Evolutionary conservation across 2,113 vertebrate species (phyloP).

Genomic region (Ivindomyrus marchei): DNA sequence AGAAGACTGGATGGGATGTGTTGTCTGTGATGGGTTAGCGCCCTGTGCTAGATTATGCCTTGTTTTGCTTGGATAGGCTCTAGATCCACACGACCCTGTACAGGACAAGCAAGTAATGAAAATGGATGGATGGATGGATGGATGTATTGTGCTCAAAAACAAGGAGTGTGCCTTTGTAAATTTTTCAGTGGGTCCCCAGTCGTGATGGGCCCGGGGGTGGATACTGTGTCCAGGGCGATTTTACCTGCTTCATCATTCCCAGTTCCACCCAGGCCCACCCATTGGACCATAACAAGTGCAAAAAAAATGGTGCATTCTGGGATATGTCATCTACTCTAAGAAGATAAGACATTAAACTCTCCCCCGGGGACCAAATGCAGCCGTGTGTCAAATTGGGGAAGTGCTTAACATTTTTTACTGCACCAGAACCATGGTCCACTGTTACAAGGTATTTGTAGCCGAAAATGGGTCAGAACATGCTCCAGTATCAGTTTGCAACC

Average conservation of each 20-base stretch:
- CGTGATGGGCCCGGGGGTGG: not conserved
- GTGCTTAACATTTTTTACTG: not conserved
- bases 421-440: not conserved
- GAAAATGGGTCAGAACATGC: not conserved
- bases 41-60: not conserved
- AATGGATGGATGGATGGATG: not conserved
- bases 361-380: not conserved
- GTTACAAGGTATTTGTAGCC: not conserved
- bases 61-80: not conserved
- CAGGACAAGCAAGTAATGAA: not conserved
- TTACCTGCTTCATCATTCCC: not conserved
- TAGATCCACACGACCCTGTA: not conserved
- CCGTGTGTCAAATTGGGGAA: not conserved
- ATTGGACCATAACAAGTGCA: not conserved
- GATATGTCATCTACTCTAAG: not conserved
- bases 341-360: not conserved
- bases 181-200: not conserved
- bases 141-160: not conserved
- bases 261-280: not conserved
- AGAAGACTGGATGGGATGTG: not conserved
- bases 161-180: not conserved
- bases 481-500: not conserved
- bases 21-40: not conserved
- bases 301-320: not conserved
- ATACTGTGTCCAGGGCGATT: not conserved